A percentile compares a stretch with the other conserved stretches of the same genome.
phyloP scores from a whole-genome alignment of 1,140 invertebrate genomes.

The Calephelis nemesis region DNA sequence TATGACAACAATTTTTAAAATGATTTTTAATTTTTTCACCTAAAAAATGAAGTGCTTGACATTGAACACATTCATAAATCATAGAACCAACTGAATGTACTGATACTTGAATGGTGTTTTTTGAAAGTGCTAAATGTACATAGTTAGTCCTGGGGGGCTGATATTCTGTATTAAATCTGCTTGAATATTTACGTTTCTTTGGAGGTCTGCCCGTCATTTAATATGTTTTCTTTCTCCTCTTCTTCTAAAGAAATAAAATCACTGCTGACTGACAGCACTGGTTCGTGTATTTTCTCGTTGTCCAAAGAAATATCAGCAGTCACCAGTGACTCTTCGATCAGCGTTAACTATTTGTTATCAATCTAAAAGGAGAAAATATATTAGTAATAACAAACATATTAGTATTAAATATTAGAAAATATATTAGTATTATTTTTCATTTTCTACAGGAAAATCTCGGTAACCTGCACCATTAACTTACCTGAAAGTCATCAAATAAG shows the following conservation, averaged over 20 bases:
- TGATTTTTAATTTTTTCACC: slow-evolving; percentile 37
- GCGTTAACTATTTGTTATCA: slow-evolving; percentile 29
- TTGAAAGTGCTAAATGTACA: slow-evolving; percentile 36
- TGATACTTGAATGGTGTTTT: slow-evolving; percentile 34
- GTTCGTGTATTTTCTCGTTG: slow-evolving; percentile 27
- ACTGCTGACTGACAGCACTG: slow-evolving; percentile 22
- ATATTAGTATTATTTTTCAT: slow-evolving; percentile 33
- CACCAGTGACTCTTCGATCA: slow-evolving; percentile 20
- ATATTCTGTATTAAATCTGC: slow-evolving; percentile 35
- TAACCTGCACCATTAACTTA: slow-evolving; percentile 35
- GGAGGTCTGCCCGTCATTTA: slow-evolving; percentile 35
- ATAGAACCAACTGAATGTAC: slow-evolving; percentile 38
- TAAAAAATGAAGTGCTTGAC: slow-evolving; percentile 37
- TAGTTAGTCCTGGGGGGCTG: slow-evolving; percentile 36
- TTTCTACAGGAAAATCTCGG: slow-evolving; percentile 27
- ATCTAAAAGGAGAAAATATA: slow-evolving; percentile 32
- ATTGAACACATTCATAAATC: slow-evolving; percentile 38
- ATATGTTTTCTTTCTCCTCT: slow-evolving; percentile 33
- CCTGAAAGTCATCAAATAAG: slow-evolving; percentile 28
- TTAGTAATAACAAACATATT: slow-evolving; percentile 14
- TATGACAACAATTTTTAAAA: slow-evolving; percentile 40
- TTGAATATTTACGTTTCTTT: slow-evolving; percentile 39
- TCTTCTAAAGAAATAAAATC: slow-evolving; percentile 5
- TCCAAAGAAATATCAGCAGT: slow-evolving; percentile 24
- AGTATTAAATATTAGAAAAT: slow-evolving; percentile 25